A percentile compares a stretch with the other conserved stretches of the same genome.
phyloP scores from a whole-genome alignment of 2,888 invertebrate species.

The Latrodectus elegans region DNA sequence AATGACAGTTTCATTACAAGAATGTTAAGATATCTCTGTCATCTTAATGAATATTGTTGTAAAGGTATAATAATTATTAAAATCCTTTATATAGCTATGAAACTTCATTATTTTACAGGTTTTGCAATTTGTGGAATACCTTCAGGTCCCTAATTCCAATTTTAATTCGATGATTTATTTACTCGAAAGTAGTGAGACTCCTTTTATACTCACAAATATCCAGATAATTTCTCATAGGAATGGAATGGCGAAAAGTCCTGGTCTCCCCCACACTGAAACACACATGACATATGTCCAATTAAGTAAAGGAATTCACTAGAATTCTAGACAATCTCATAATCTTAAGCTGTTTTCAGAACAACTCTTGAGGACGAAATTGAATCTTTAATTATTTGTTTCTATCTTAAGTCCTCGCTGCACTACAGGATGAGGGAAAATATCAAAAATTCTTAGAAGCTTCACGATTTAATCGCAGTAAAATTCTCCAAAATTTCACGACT shows the following conservation, averaged over 20 bases:
- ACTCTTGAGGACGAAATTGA: constrained; percentile 33
- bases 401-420: constrained; percentile 5
- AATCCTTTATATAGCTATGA: too few species aligned
- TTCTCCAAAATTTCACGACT: background rate
- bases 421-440: constrained; percentile 3
- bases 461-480: background rate
- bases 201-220: background rate
- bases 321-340: background rate
- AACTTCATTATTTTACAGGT: too few species aligned
- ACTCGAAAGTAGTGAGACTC: too few species aligned
- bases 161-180: too few species aligned
- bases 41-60: too few species aligned
- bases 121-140: too few species aligned
- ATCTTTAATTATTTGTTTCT: constrained; percentile 50
- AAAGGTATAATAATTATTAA: too few species aligned
- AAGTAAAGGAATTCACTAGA: constrained; percentile 3
- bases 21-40: too few species aligned
- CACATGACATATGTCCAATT: background rate
- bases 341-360: constrained; percentile 8
- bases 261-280: background rate
- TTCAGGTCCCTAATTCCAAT: too few species aligned
- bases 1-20: too few species aligned
- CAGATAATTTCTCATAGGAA: background rate
- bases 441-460: background rate
- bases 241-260: background rate